Evolutionary conservation across 2,888 invertebrate genomes (phyloP), one percentile per base, ranked within the genome.

Genomic region (Eutolmus rufibarbis): DNA sequence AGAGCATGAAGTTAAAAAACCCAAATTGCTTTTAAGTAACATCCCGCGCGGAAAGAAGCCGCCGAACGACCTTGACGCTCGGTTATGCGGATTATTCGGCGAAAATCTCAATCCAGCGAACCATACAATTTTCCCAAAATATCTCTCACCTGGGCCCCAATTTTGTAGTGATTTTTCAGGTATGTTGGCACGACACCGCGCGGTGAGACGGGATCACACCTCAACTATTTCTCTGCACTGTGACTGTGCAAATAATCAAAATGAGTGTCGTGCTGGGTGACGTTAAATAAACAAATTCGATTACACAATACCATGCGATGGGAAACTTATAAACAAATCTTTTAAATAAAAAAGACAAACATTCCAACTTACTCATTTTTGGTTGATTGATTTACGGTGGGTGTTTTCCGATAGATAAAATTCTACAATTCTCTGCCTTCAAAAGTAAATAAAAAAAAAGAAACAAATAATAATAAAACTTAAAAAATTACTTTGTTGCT

Each of bases 341-440:
- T 37, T n/a, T 3, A 77, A 78, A 79, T 46, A 14, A 14, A 51
- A 46, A 79, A 28, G 5, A 79, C 9, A 37, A 78, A 78, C 14
- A 37, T 43, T 37, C 16, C 14, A 79, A 79, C 79, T 79, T 79
- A 79, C 79, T 79, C 79, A 79, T 79, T 79, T 78, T 31, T 76
- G 16, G 34, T 76, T 46, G 51, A 46, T 51, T 79, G 51, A 5
- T 31, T 43, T 34, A 23, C 23, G 78, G 43, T 78, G 16, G 37
- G 23, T 19, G 23, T 43, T 78, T 66, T 66, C 66, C 66, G 12
- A 66, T 66, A 9, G 66, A 66, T 66, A 19, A 19, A 78, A 40
- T 46, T 16, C 4, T 19, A 14, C 37, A 77, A 43, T 77, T 43
- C 16, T 28, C 23, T 51, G n/a, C 79, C 79, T 79, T 79, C 16